Conservation (phyloP, 2,113 vertebrate genomes). For the Semicossyphus pulcher region DNA sequence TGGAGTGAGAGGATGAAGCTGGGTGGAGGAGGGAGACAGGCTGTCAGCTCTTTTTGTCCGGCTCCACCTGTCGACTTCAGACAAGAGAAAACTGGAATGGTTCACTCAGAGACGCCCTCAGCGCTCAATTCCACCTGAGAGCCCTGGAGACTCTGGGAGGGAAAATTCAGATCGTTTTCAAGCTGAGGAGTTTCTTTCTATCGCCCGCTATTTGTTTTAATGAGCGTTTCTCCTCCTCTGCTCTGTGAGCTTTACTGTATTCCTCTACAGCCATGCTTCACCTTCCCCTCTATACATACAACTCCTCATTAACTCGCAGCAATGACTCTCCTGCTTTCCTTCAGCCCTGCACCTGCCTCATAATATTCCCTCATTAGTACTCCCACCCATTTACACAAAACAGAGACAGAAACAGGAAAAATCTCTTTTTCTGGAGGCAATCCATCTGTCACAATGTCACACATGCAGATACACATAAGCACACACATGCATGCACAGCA, state of each 20-base stretch:
- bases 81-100: conserved; percentile 68
- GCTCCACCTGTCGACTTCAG: conserved; percentile 73
- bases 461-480: too few species aligned
- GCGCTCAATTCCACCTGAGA: conserved; percentile 53
- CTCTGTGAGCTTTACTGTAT: conserved; percentile 22
- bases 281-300: conserved; percentile 25
- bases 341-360: too few species aligned
- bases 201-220: conserved; percentile 65
- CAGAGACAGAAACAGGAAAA: not conserved
- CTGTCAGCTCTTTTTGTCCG: conserved; percentile 74
- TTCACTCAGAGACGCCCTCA: conserved; percentile 70
- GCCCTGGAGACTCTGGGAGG: conserved; percentile 46
- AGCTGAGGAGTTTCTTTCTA: too few species aligned
- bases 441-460: conserved; percentile 54
- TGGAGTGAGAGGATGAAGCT: conserved; percentile 57
- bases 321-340: too few species aligned
- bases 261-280: conserved; percentile 46
- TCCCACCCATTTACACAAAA: conserved; percentile 54
- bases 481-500: too few species aligned
- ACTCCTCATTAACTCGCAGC: conserved; percentile 72
- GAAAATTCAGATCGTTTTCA: too few species aligned
- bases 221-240: conserved; percentile 46
- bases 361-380: conserved; percentile 67
- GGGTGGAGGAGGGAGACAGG: conserved; percentile 53
- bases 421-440: not conserved